A percentile compares a stretch with the other conserved stretches of the same genome.
These are phyloP conservation scores for Phrynosoma platyrhinos DNA, from an alignment of 2,113 vertebrate genomes.

Conservation along the genomic window DNA sequence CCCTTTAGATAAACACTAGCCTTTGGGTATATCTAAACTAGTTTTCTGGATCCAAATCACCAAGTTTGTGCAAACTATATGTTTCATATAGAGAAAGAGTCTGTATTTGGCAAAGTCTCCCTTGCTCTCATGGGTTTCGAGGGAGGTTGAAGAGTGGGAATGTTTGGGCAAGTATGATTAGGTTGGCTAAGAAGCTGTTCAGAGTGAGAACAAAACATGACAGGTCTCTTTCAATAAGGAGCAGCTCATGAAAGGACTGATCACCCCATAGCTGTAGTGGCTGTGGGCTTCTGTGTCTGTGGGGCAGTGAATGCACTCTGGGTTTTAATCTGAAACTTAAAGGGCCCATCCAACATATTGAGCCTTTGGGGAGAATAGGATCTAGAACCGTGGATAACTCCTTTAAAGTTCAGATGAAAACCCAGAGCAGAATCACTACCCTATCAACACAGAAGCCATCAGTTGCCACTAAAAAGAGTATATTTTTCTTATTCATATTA, in stretches of 20 bases:
- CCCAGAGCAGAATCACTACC: no score
- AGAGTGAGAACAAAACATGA: not conserved
- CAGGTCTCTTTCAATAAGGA: not conserved
- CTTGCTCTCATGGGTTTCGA: not conserved
- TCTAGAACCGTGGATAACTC: no score
- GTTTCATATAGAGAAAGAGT: constrained; percentile 4
- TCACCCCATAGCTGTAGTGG: not conserved
- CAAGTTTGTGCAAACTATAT: not conserved
- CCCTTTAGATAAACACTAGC: not conserved
- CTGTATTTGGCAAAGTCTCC: constrained; percentile 8
- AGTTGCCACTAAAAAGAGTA: not conserved
- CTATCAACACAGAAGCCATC: no score
- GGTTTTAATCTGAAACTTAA: no score
- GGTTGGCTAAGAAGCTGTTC: not conserved
- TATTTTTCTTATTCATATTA: not conserved
- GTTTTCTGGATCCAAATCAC: constrained; percentile 11
- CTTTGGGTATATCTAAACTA: not conserved
- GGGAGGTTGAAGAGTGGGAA: not conserved
- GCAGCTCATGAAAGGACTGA: not conserved
- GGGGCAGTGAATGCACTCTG: no score
- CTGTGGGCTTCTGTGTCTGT: no score
- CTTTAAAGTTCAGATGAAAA: no score
- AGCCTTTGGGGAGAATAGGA: no score
- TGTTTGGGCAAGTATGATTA: constrained; percentile 8
- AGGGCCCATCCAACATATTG: no score